Percentiles rank a stretch among this genome's conserved stretches.
These are phyloP conservation scores for Drosophila yakuba DNA, from an alignment of 1,140 invertebrate genomes.

Conservation along the genomic window DNA sequence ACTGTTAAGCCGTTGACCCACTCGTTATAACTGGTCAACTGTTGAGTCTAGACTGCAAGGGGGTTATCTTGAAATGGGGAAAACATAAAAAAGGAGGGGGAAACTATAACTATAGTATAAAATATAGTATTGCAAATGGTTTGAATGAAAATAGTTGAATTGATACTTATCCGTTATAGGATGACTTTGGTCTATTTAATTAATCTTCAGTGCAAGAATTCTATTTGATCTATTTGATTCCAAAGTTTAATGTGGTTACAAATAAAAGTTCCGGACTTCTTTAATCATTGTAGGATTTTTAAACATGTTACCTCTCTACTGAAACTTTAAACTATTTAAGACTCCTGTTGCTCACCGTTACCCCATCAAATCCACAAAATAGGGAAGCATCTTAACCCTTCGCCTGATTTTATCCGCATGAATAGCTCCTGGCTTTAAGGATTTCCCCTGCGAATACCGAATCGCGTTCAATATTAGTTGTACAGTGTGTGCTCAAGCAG, in stretches of 20 bases:
- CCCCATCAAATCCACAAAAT: neutral
- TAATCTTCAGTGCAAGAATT: no score
- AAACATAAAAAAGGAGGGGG: neutral
- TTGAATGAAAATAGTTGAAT: neutral
- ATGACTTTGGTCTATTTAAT: no score
- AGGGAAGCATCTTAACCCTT: neutral
- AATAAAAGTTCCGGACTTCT: no score
- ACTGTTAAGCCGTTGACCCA: slow-evolving; percentile 53
- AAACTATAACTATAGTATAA: neutral
- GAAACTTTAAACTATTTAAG: neutral
- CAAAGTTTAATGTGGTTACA: no score
- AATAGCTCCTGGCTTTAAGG: slow-evolving; percentile 23
- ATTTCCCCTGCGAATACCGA: slow-evolving; percentile 3
- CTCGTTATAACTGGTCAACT: slow-evolving; percentile 13
- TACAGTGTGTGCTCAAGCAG: slow-evolving; percentile 33
- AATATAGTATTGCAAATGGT: neutral
- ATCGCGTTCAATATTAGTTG: slow-evolving; percentile 50
- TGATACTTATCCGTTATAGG: no score
- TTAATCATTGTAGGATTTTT: no score
- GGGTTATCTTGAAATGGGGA: neutral
- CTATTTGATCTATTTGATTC: no score
- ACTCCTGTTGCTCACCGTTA: neutral
- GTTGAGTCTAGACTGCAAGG: slow-evolving; percentile 29
- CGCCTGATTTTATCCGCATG: slow-evolving; percentile 6
- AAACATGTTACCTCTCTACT: no score